Evolutionary conservation across 2,797 vertebrate genomes (phyloP), one percentile per base, ranked within the genome.

Genomic region (Protonibea diacanthus): DNA sequence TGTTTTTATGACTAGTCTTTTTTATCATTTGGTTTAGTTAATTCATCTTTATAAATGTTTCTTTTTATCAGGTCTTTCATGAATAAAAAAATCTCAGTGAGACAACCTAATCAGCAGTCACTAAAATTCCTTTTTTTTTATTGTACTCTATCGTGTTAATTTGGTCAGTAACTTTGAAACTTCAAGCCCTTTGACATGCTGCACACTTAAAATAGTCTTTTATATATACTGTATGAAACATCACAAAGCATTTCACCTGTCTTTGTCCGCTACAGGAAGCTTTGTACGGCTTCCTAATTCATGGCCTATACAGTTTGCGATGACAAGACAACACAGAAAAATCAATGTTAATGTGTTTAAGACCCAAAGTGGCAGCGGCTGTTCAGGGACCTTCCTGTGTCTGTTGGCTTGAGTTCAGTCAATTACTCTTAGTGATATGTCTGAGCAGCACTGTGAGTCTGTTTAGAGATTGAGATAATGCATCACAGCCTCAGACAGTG

Each of bases 261-360:
- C 18, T 74, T 42, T 71, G n/a, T 74, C 29, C 0, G 2, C 3
- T 21, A 27, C 15, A 51, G 21, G 40, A 60, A 27, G 69, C 42
- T 65, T 44, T 45, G 58, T 9, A 1, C 6, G 23, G 23, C 23
- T 56, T 38, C 14, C 52, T 72, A 74, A 83, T 83, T 84, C 69
- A 78, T 60, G 58, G 69, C 71, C 71, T 60, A 69, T 48, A 65
- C 57, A 70, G 63, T 80, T 57, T 72, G 84, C 74, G 88, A 83
- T 83, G 88, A 94, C 88, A 88, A 29, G 51, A 55, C 70, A 71
- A 64, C 57, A 75, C 38, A 56, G 78, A 69, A 78, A 86, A 92
- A 92, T 93, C 92, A 81, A 89, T 92, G 72, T 23, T 85, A 86
- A 92, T 87, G 90, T 85, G 78, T 84, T 89, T 82, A 68, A 86